phyloP scores from a whole-genome alignment of 1,140 invertebrate genomes.

The Procambarus virginalis region DNA sequence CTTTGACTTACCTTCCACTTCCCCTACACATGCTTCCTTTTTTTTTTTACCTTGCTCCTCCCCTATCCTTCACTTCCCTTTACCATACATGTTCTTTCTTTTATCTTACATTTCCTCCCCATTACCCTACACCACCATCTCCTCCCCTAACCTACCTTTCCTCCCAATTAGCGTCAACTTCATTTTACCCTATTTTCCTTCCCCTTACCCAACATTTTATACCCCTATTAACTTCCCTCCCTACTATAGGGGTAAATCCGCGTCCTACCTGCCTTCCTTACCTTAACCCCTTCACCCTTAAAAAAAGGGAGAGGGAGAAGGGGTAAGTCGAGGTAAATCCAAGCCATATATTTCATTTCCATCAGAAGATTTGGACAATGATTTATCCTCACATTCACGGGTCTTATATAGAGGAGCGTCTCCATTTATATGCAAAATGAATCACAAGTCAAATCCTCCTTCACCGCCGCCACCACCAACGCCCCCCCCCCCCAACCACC shows the following conservation, averaged over 20 bases:
- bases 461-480: background rate
- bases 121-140: too few relatives aligned
- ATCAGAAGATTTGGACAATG: conserved; percentile 39
- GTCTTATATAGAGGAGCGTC: conserved; percentile 29
- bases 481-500: background rate
- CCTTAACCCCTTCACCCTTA: background rate
- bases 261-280: background rate
- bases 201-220: background rate
- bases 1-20: too few relatives aligned
- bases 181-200: background rate
- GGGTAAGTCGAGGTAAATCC: background rate
- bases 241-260: too few relatives aligned
- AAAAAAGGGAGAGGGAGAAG: background rate
- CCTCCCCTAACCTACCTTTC: background rate
- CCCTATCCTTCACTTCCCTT: too few relatives aligned
- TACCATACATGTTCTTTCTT: too few relatives aligned
- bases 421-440: conserved; percentile 52
- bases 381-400: conserved; percentile 40
- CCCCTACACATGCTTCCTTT: too few relatives aligned
- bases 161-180: background rate
- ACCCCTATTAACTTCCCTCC: background rate
- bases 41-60: too few relatives aligned
- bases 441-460: conserved; percentile 24
- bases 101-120: too few relatives aligned
- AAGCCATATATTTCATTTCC: conserved; percentile 38